These are phyloP conservation scores for Pocillopora grandis DNA, from an alignment of 92 coral and sea anemone species.

Conservation along the genomic window DNA sequence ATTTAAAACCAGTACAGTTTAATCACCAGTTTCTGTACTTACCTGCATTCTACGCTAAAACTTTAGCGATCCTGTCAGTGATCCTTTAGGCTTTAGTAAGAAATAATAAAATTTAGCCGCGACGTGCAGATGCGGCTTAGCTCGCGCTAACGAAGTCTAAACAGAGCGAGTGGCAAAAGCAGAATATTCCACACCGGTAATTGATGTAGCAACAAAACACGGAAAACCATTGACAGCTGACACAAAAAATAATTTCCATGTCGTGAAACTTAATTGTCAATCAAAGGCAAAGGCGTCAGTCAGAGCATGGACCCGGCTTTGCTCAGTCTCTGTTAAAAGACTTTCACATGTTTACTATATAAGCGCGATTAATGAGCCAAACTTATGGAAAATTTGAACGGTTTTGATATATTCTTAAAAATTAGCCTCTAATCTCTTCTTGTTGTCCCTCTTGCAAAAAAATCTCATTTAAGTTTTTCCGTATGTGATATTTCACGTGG, in stretches of 20 bases:
- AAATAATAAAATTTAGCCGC: background rate
- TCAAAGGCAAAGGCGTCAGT: background rate
- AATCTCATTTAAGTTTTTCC: too few relatives aligned
- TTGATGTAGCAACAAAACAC: background rate
- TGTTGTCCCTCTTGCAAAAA: too few relatives aligned
- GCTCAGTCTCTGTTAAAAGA: background rate
- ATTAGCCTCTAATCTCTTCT: too few relatives aligned
- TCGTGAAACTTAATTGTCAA: conserved; percentile 2
- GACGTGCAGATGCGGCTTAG: background rate
- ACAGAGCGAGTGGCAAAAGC: background rate
- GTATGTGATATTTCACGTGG: too few relatives aligned
- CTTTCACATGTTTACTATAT: background rate
- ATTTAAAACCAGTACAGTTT: background rate
- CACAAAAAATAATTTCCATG: background rate
- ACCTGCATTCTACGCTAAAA: background rate
- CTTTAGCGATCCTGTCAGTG: background rate
- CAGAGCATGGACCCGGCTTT: background rate
- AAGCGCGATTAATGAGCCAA: too few relatives aligned
- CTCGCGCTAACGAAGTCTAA: too few relatives aligned
- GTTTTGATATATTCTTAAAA: too few relatives aligned
- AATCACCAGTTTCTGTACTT: conserved; percentile 2
- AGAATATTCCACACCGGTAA: background rate
- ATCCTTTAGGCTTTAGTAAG: background rate
- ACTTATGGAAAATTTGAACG: too few relatives aligned
- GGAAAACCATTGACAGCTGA: conserved; percentile 1